Percentiles rank a stretch among this genome's conserved stretches.
These are phyloP conservation scores for Lamproptera curius DNA, from an alignment of 2,888 invertebrate species.

Conservation along the genomic window DNA sequence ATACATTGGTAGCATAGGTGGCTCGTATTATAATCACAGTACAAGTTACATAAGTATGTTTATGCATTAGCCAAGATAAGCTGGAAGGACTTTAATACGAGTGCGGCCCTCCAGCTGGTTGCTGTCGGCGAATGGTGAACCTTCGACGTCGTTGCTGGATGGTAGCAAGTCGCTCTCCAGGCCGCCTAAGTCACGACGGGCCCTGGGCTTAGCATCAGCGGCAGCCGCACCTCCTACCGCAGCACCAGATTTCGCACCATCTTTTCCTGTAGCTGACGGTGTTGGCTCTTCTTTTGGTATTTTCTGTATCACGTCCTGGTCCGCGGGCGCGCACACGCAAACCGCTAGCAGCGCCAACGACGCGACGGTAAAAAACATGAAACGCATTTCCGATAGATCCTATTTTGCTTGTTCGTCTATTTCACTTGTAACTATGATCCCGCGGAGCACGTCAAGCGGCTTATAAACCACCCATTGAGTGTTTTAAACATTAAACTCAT, in stretches of 20 bases:
- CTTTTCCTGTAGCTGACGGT: constrained; percentile 68
- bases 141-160: constrained; percentile 49
- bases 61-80: constrained; percentile 52
- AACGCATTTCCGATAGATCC: constrained; percentile 67
- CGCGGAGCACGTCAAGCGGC: constrained; percentile 20
- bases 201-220: constrained; percentile 36
- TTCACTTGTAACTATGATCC: constrained; percentile 22
- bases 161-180: constrained; percentile 64
- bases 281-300: constrained; percentile 61
- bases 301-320: constrained; percentile 62
- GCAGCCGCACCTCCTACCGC: constrained; percentile 58
- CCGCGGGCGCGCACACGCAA: constrained; percentile 59
- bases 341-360: constrained; percentile 61
- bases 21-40: not conserved
- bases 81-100: constrained; percentile 64
- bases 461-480: constrained; percentile 54
- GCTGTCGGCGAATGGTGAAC: constrained; percentile 53
- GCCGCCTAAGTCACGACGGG: constrained; percentile 51
- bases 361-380: constrained; percentile 62
- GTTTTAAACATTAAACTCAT: constrained; percentile 55
- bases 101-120: constrained; percentile 53
- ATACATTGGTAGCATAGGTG: not conserved
- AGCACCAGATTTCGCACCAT: constrained; percentile 65
- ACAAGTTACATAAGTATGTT: not conserved
- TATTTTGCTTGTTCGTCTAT: constrained; percentile 56